These are phyloP conservation scores for Monodelphis domestica DNA, from an alignment of 2,797 vertebrate species.

Conservation along the genomic window DNA sequence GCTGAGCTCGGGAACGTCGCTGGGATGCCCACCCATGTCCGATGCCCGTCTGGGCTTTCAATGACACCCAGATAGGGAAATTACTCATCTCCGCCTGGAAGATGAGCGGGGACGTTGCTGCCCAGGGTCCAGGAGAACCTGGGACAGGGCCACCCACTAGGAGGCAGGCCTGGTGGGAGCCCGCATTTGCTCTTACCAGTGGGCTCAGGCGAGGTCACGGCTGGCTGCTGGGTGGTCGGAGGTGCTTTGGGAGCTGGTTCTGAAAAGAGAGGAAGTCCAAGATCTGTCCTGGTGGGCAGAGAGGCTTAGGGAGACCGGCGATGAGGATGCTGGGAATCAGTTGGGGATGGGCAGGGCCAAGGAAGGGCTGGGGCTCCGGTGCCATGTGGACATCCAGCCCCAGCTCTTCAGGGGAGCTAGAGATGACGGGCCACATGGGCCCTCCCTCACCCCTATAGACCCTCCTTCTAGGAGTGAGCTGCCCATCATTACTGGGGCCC, in stretches of 20 bases:
- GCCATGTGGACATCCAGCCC: too few relatives aligned
- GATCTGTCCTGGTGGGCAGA: rapidly evolving
- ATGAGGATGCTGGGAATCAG: neutral
- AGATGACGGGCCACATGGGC: too few relatives aligned
- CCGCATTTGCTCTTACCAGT: conserved; percentile 67
- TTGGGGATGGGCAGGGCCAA: neutral
- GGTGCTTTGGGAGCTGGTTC: conserved; percentile 54
- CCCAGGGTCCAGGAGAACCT: neutral
- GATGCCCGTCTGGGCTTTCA: neutral
- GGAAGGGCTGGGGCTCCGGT: neutral
- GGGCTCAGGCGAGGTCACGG: conserved; percentile 52
- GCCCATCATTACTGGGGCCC: neutral
- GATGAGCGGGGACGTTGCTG: neutral
- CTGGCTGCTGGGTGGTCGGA: rapidly evolving
- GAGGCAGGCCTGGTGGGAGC: too few relatives aligned
- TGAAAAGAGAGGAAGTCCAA: conserved; percentile 58
- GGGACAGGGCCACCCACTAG: neutral
- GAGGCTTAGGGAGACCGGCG: rapidly evolving
- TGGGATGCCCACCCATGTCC: neutral
- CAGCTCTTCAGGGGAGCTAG: too few relatives aligned
- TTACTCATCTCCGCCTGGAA: too few relatives aligned
- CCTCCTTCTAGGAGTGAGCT: neutral
- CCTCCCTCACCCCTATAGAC: neutral
- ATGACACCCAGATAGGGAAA: neutral
- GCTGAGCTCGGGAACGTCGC: too few relatives aligned